These are phyloP conservation scores for Columba livia DNA, from an alignment of 2,113 vertebrate species.

Conservation along the genomic window DNA sequence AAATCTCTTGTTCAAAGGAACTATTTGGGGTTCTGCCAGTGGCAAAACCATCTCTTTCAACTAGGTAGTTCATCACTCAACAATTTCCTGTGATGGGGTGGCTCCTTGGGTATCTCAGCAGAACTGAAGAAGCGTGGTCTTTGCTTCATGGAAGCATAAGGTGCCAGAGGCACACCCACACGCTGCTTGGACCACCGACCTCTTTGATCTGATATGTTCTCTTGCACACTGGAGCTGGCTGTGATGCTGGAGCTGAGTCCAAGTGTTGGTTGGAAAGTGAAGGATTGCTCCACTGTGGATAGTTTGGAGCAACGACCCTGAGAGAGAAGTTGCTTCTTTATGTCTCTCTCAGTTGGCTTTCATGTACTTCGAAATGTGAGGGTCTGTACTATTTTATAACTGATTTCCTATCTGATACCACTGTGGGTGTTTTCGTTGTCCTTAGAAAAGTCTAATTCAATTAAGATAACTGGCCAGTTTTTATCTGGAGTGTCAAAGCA, in stretches of 20 bases:
- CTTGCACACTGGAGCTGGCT: not conserved
- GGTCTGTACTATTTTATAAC: not conserved
- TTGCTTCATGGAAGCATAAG: not conserved
- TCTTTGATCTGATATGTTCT: fast-evolving
- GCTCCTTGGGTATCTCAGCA: not conserved
- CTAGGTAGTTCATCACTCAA: not conserved
- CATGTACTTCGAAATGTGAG: not conserved
- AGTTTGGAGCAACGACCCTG: not conserved
- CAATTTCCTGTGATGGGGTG: not conserved
- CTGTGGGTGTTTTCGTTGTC: not conserved
- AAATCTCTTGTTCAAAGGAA: not conserved
- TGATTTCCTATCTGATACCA: not conserved
- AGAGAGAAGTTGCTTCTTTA: not conserved
- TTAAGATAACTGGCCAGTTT: not conserved
- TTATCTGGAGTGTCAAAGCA: not conserved
- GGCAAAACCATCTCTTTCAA: not conserved
- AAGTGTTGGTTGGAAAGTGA: not conserved
- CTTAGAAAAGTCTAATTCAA: not conserved
- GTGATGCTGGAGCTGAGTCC: not conserved
- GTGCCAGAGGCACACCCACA: not conserved
- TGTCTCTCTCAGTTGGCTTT: not conserved
- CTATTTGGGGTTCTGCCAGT: not conserved
- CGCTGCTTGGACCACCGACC: not conserved
- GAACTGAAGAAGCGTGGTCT: not conserved
- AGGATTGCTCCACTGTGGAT: not conserved